phyloP scores from a whole-genome alignment of 2,888 invertebrate genomes.

The Congeria kusceri region DNA sequence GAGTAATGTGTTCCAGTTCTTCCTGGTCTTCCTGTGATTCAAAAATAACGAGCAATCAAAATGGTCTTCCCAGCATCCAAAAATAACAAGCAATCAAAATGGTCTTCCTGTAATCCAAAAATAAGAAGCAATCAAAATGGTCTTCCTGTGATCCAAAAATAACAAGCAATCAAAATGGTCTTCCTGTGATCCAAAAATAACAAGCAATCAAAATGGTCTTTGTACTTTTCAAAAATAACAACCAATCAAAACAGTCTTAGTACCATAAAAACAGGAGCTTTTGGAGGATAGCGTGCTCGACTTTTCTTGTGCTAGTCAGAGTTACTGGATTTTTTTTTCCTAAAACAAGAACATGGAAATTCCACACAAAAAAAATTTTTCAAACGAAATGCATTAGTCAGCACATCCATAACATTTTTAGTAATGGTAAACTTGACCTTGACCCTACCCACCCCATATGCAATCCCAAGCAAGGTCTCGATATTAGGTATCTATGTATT shows the following conservation, averaged over 20 bases:
- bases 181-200: constrained; percentile 51
- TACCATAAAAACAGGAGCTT: background rate
- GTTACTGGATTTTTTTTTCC: too few relatives aligned
- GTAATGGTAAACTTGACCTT: too few relatives aligned
- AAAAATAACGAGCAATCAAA: background rate
- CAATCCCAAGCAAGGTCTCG: too few relatives aligned
- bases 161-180: background rate
- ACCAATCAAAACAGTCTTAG: background rate
- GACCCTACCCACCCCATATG: too few relatives aligned
- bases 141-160: background rate
- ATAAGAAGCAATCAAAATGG: background rate
- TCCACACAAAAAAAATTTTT: too few relatives aligned
- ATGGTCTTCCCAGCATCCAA: constrained; percentile 50
- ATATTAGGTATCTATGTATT: too few relatives aligned
- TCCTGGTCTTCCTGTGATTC: constrained; percentile 75
- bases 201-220: background rate
- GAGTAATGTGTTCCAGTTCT: constrained; percentile 82
- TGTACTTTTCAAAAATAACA: background rate
- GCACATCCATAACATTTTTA: too few relatives aligned
- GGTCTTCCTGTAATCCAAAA: constrained; percentile 75
- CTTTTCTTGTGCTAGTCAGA: too few relatives aligned
- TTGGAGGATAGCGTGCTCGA: too few relatives aligned
- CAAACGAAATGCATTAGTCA: too few relatives aligned
- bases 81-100: constrained; percentile 15
- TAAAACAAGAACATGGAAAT: too few relatives aligned